Evolutionary conservation across 2,113 vertebrate genomes (phyloP), one percentile per base, ranked within the genome.

Genomic region (Corvus cornix): DNA sequence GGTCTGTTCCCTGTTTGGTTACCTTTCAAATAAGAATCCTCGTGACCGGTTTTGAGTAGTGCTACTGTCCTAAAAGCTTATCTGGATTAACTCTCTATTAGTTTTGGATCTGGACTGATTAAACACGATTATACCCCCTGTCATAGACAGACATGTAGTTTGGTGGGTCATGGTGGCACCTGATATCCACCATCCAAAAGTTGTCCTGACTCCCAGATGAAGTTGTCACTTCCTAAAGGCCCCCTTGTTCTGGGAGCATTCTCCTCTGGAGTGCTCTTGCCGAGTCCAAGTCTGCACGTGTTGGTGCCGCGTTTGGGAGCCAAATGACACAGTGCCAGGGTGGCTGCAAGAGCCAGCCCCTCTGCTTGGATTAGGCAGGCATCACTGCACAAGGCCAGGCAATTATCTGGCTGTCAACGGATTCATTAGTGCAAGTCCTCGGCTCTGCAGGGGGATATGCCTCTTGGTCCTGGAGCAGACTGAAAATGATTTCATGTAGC

Each of bases 401-500:
- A 26, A 93, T 93, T 89, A 91, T 79, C 70, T 73, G 55, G 23
- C 87, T 95, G 84, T 90, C 91, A 93, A 19, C 39, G 0, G 67
- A 33, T 87, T 79, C 70, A 22, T 76, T 73, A 83, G 84, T 12
- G n/a, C 28, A 73, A 89, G 70, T 69, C 51, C 43, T 85, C 4
- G 0, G 5, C 64, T 74, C 89, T 51, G 55, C 0, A 0, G 7
- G 33, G 18, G 6, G 6, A 37, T 39, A 51, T 0, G 0, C 52
- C 35, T 75, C 41, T 60, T 33, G 26, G 44, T 66, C n/a, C 58
- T 51, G 33, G 41, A 80, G 48, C 21, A 52, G 16, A 12, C 46
- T 72, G 52, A 67, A 89, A 80, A 33, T 2, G 2, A 58, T 95
- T 89, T 70, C 46, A 41, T 7, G 3, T 11, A 63, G 64, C 73